phyloP scores from a whole-genome alignment of 2,797 vertebrate genomes.

The Apodemus agrarius region DNA sequence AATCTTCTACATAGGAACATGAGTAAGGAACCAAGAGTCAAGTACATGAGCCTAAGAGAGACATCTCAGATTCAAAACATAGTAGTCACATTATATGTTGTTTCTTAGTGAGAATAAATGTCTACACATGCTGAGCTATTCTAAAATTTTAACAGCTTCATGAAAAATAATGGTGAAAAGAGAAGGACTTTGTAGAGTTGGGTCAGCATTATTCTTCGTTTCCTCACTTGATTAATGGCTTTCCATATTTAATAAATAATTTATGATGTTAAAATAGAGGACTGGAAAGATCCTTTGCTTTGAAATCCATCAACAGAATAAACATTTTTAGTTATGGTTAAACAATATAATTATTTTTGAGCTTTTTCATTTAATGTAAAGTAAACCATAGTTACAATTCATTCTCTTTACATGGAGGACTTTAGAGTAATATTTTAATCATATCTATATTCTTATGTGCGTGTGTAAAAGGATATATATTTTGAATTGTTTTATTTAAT shows the following conservation, averaged over 20 bases:
- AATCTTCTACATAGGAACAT: background rate
- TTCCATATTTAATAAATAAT: slow-evolving; percentile 47
- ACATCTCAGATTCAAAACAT: background rate
- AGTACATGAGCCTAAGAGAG: background rate
- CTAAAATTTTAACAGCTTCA: slow-evolving; percentile 26
- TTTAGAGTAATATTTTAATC: background rate
- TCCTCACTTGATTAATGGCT: slow-evolving; percentile 2
- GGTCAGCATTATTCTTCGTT: slow-evolving; percentile 53
- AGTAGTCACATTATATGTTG: background rate
- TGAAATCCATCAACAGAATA: background rate
- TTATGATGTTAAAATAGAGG: background rate
- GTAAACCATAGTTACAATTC: background rate
- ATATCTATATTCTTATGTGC: background rate
- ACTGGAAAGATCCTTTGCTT: background rate
- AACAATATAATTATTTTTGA: background rate
- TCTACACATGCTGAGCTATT: background rate
- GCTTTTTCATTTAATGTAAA: background rate
- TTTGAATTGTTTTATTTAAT: background rate
- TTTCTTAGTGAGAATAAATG: slow-evolving; percentile 18
- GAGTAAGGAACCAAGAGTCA: background rate
- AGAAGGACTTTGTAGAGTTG: background rate
- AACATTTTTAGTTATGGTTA: background rate
- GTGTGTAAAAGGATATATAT: background rate
- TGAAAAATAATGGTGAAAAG: slow-evolving; percentile 3
- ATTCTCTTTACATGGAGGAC: background rate